These are phyloP conservation scores for Lycodopsis pacificus DNA, from an alignment of 2,797 vertebrate genomes.

Conservation along the genomic window DNA sequence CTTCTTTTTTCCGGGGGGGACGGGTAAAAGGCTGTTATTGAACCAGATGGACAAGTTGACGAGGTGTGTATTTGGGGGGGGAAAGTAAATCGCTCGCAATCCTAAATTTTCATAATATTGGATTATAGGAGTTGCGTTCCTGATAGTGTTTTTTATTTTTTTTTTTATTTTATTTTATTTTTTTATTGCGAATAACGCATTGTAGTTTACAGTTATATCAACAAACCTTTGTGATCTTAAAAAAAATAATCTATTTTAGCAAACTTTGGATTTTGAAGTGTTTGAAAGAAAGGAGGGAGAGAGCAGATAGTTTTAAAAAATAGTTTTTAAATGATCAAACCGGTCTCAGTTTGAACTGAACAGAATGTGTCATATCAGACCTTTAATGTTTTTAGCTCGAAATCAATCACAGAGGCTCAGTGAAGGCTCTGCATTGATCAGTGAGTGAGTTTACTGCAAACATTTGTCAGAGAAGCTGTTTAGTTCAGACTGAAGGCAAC, in stretches of 20 bases:
- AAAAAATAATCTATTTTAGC: conserved; percentile 40
- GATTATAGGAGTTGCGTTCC: neutral
- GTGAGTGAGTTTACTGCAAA: neutral
- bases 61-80: neutral
- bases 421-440: neutral
- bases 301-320: neutral
- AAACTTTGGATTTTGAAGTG: conserved; percentile 1
- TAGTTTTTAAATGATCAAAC: conserved; percentile 4
- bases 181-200: conserved; percentile 18
- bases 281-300: neutral
- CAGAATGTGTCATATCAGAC: conserved; percentile 33
- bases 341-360: neutral
- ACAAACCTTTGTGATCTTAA: conserved; percentile 19
- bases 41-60: neutral
- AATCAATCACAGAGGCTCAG: neutral
- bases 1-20: neutral
- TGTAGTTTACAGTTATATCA: conserved; percentile 33
- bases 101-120: neutral
- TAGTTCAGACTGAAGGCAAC: neutral
- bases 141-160: conserved; percentile 5
- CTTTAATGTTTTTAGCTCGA: neutral
- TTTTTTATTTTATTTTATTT: no score
- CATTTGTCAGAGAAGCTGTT: neutral
- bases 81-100: neutral
- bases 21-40: neutral